Evolutionary conservation across 2,113 vertebrate species (phyloP).

Genomic region (Salvelinus alpinus): DNA sequence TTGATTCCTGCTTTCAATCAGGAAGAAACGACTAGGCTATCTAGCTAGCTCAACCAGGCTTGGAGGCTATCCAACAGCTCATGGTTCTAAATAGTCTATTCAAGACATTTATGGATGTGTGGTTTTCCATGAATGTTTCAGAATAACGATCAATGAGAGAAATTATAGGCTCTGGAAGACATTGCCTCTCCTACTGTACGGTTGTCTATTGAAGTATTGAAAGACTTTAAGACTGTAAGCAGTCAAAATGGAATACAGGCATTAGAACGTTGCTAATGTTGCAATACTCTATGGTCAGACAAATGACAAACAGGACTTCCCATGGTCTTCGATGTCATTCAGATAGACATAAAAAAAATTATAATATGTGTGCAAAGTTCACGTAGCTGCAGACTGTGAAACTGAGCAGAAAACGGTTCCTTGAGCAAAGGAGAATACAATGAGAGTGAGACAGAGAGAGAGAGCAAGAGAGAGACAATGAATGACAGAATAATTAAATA

Average conservation of each 20-base stretch:
- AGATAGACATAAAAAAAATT: background rate
- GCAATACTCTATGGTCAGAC: too few species aligned
- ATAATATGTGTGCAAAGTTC: slow-evolving; percentile 54
- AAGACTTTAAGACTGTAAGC: too few species aligned
- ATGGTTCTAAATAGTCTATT: background rate
- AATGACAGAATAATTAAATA: slow-evolving; percentile 53
- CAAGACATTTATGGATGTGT: background rate
- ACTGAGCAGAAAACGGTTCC: too few species aligned
- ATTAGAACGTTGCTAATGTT: too few species aligned
- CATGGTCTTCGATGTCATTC: too few species aligned
- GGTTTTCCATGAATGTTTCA: background rate
- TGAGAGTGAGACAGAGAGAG: background rate
- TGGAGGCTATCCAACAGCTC: background rate
- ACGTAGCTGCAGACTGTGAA: too few species aligned
- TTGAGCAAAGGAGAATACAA: too few species aligned
- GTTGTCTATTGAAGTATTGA: too few species aligned
- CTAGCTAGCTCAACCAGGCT: background rate
- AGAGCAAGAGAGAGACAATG: background rate
- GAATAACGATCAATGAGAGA: background rate
- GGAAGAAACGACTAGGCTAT: background rate
- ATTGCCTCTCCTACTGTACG: too few species aligned
- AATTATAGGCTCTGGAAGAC: background rate
- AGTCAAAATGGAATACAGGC: too few species aligned
- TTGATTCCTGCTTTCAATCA: background rate
- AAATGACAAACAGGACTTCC: too few species aligned